Conservation (phyloP, 2,113 vertebrate genomes). For the Lepidothrix coronata region DNA sequence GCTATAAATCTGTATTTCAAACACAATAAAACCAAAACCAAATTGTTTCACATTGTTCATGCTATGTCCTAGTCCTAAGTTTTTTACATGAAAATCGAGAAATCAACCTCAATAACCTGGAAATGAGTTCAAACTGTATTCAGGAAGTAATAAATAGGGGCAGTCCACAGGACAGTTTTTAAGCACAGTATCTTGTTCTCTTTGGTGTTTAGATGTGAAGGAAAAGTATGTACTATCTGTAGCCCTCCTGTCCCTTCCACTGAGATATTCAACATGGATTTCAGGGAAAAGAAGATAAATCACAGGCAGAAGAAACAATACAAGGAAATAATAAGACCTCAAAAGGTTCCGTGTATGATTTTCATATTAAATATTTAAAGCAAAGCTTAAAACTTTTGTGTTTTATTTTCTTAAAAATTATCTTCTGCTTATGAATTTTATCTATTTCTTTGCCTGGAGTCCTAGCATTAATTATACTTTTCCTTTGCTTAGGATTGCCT, state of each 20-base stretch:
- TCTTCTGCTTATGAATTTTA: not conserved
- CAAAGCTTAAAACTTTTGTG: not conserved
- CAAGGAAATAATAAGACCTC: not conserved
- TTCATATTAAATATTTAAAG: not conserved
- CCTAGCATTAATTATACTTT: not conserved
- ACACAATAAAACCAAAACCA: not conserved
- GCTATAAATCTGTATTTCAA: not conserved
- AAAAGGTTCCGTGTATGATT: not conserved
- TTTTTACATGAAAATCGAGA: not conserved
- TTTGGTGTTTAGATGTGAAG: not conserved
- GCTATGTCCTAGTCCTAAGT: not conserved
- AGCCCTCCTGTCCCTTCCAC: not conserved
- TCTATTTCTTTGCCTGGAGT: not conserved
- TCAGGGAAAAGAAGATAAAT: not conserved
- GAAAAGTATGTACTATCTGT: not conserved
- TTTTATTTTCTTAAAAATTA: not conserved
- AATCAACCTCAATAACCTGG: not conserved
- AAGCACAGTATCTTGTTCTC: not conserved
- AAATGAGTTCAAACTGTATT: not conserved
- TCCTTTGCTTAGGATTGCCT: not conserved
- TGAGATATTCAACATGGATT: not conserved
- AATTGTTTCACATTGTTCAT: not conserved
- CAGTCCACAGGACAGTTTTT: not conserved
- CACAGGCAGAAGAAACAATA: not conserved
- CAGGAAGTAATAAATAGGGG: not conserved